Percentiles rank a stretch among this genome's conserved stretches.
Evolutionary conservation across 2,888 invertebrate species (phyloP).

Genomic region (Cordilura impudica): DNA sequence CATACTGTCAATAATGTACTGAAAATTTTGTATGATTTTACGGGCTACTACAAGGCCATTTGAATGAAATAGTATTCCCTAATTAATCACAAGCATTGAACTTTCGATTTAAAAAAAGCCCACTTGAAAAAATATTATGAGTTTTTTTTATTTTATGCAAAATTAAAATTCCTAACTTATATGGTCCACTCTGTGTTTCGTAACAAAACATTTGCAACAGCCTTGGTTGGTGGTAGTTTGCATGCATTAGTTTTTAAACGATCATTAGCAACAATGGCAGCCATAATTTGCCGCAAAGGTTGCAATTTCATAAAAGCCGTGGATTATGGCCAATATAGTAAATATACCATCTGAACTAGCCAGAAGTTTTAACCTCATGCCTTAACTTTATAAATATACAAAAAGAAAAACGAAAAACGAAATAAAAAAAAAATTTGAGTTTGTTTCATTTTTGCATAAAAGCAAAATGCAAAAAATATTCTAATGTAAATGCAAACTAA

Average conservation of each 20-base stretch:
- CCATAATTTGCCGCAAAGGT: slow-evolving; percentile 50
- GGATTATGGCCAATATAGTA: slow-evolving; percentile 37
- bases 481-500: slow-evolving; percentile 8
- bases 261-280: slow-evolving; percentile 51
- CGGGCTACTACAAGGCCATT: too few relatives aligned
- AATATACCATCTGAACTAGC: slow-evolving; percentile 21
- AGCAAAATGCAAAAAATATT: not conserved
- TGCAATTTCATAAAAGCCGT: slow-evolving; percentile 35
- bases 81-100: too few relatives aligned
- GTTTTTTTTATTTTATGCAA: too few relatives aligned
- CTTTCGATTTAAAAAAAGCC: too few relatives aligned
- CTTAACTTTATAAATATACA: not conserved
- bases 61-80: too few relatives aligned
- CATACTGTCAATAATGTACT: too few relatives aligned
- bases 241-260: slow-evolving; percentile 49
- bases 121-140: too few relatives aligned
- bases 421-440: not conserved
- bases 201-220: slow-evolving; percentile 53
- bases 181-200: too few relatives aligned
- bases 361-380: slow-evolving; percentile 15
- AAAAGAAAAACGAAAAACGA: not conserved
- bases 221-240: slow-evolving; percentile 11
- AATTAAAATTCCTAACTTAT: too few relatives aligned
- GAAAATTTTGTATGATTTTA: too few relatives aligned
- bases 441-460: not conserved